A percentile compares a stretch with the other conserved stretches of the same genome.
Evolutionary conservation across 2,113 vertebrate genomes (phyloP).

Genomic region (Gallinago paraguaiae): DNA sequence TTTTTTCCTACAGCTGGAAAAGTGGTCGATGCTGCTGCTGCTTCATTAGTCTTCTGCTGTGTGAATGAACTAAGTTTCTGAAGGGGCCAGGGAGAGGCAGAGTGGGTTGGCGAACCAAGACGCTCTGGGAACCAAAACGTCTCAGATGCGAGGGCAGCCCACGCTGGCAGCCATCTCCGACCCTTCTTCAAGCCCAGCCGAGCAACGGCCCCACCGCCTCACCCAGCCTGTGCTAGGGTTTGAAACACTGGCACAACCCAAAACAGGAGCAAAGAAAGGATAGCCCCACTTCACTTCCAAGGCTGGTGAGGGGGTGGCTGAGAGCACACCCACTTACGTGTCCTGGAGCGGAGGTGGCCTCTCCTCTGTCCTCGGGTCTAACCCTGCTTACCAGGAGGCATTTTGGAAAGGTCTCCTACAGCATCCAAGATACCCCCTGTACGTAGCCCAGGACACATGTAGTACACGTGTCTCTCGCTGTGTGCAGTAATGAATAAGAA

Average conservation of each 20-base stretch:
- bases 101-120: not conserved
- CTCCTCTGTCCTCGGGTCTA: not conserved
- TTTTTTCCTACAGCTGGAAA: not conserved
- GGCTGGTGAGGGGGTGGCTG: not conserved
- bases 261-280: not conserved
- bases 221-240: not conserved
- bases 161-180: rapidly evolving
- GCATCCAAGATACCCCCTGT: not conserved
- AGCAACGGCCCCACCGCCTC: rapidly evolving
- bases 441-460: rapidly evolving
- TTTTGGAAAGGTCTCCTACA: not conserved
- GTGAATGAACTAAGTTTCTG: not conserved
- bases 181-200: rapidly evolving
- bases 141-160: rapidly evolving
- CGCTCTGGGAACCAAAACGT: rapidly evolving
- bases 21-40: not conserved
- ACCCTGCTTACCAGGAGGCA: rapidly evolving
- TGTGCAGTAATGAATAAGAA: not conserved
- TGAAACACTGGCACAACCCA: not conserved
- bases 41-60: not conserved
- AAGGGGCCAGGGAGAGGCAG: not conserved
- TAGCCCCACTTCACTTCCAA: not conserved
- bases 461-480: rapidly evolving
- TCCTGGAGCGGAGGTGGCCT: not conserved
- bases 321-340: not conserved